Evolutionary conservation across 2,888 invertebrate genomes (phyloP).

Genomic region (Sinhomidia bicolor): DNA sequence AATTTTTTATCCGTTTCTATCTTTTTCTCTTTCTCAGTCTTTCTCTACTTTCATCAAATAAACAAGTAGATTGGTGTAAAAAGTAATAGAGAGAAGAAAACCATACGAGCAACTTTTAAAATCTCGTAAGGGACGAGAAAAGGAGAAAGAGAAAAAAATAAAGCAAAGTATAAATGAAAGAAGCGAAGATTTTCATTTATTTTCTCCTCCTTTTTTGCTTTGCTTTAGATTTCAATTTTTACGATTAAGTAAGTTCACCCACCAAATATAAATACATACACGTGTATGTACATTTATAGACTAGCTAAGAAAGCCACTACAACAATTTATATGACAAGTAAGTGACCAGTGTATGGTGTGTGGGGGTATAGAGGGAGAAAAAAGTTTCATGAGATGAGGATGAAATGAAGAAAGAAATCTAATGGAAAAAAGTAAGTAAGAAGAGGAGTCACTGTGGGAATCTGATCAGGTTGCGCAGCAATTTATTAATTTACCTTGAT

Average conservation of each 20-base stretch:
- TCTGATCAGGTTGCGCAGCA: conserved; percentile 70
- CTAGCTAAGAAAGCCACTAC: too few relatives aligned
- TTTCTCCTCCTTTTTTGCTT: neutral
- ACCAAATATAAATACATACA: neutral
- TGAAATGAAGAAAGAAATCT: neutral
- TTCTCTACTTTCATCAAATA: too few relatives aligned
- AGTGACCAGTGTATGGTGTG: neutral
- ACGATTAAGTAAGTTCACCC: neutral
- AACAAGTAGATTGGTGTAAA: too few relatives aligned
- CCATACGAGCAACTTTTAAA: too few relatives aligned
- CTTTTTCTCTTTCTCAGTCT: too few relatives aligned
- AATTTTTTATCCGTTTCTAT: neutral
- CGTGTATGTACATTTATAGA: neutral
- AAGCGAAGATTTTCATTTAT: neutral
- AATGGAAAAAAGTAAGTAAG: neutral
- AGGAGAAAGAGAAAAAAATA: neutral
- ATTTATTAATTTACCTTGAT: conserved; percentile 74
- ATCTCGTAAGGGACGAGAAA: neutral
- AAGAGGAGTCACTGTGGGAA: conserved; percentile 61
- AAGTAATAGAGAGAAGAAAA: too few relatives aligned
- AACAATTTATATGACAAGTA: too few relatives aligned
- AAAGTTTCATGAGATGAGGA: neutral
- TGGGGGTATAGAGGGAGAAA: neutral
- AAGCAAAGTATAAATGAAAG: neutral
- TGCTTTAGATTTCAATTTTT: neutral